Conservation (phyloP, 2,113 vertebrate species). For the Bucco capensis region DNA sequence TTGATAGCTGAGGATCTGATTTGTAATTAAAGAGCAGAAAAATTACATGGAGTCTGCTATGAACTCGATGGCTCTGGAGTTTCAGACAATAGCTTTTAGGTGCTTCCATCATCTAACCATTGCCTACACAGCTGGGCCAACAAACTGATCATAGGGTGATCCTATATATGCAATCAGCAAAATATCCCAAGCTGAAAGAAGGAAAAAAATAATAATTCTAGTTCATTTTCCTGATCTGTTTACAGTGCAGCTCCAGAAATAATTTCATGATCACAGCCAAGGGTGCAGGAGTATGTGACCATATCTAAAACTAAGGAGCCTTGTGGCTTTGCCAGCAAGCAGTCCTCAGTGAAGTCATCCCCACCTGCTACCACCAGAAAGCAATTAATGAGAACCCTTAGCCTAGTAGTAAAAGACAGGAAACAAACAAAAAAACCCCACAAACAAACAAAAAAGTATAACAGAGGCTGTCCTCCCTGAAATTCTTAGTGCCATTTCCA, state of each 20-base stretch:
- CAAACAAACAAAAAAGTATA: not conserved
- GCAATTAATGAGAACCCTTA: not conserved
- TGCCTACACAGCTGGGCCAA: not conserved
- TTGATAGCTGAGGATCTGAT: not conserved
- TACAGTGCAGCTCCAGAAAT: not conserved
- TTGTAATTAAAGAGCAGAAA: not conserved
- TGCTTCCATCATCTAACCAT: too few relatives aligned
- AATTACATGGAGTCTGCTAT: not conserved
- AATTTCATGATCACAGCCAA: not conserved
- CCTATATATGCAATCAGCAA: not conserved
- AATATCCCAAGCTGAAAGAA: not conserved
- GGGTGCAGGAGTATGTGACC: not conserved
- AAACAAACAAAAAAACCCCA: not conserved
- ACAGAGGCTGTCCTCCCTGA: not conserved
- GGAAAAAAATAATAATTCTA: not conserved
- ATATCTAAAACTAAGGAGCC: not conserved
- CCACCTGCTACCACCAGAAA: not conserved
- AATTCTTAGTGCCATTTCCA: not conserved
- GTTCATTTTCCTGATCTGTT: not conserved
- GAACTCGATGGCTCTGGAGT: not conserved
- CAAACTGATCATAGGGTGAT: not conserved
- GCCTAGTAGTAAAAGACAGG: not conserved
- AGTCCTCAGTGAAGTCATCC: not conserved
- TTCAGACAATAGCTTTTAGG: not conserved
- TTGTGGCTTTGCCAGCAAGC: not conserved